phyloP scores from a whole-genome alignment of 2,113 vertebrate genomes.

The Malurus elegans region DNA sequence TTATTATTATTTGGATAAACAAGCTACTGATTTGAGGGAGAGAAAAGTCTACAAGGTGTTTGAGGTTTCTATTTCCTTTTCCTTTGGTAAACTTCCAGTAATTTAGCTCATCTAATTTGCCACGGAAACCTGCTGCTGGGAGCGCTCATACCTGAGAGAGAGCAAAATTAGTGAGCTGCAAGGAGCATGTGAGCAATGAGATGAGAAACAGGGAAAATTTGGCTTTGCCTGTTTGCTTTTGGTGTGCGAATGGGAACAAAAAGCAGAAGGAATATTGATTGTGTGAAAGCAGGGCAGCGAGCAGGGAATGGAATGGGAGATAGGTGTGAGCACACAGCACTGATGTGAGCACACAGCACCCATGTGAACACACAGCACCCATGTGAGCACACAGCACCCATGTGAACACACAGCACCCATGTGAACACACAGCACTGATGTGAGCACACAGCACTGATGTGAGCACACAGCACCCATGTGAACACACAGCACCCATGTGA shows the following conservation, averaged over 20 bases:
- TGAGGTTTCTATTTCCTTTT: slow-evolving; percentile 62
- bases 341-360: background rate
- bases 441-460: too few relatives aligned
- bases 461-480: background rate
- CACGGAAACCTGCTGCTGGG: slow-evolving; percentile 40
- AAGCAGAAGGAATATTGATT: background rate
- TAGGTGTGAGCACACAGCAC: too few relatives aligned
- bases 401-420: background rate
- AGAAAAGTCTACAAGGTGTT: slow-evolving; percentile 44
- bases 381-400: background rate
- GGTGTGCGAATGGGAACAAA: background rate
- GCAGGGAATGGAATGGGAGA: background rate
- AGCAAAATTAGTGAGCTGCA: slow-evolving; percentile 6
- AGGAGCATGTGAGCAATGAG: slow-evolving; percentile 9
- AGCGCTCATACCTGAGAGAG: background rate
- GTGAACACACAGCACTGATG: background rate
- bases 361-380: background rate
- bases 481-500: too few relatives aligned
- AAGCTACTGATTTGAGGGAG: slow-evolving; percentile 44
- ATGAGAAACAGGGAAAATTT: background rate
- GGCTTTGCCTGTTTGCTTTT: background rate
- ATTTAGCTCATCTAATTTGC: slow-evolving; percentile 52
- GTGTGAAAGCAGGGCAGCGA: background rate
- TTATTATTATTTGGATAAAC: slow-evolving; percentile 65
- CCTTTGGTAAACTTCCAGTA: slow-evolving; percentile 57